Evolutionary conservation across 2,113 vertebrate species (phyloP).

Genomic region (Pholis gunnellus): DNA sequence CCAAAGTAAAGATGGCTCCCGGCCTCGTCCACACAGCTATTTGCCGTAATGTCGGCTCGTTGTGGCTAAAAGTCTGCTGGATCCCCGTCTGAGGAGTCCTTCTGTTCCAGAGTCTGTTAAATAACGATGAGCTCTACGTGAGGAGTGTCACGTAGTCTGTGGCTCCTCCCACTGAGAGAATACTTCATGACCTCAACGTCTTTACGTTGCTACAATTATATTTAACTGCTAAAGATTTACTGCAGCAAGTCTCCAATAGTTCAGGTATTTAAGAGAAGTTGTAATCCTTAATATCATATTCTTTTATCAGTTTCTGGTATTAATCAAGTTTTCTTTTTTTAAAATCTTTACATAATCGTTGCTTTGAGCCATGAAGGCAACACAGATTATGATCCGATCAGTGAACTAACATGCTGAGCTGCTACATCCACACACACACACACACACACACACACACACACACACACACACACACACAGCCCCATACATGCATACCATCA

Average conservation of each 20-base stretch:
- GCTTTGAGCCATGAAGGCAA: neutral
- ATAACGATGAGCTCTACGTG: constrained; percentile 43
- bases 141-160: constrained; percentile 42
- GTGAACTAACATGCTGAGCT: constrained; percentile 13
- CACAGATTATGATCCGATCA: neutral
- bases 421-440: too few species aligned
- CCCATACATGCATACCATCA: constrained; percentile 1
- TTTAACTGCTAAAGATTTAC: constrained; percentile 27
- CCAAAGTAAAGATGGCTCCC: neutral
- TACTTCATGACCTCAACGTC: constrained; percentile 33
- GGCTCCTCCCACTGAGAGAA: constrained; percentile 58
- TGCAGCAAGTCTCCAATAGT: neutral
- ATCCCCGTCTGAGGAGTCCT: too few species aligned
- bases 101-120: constrained; percentile 46
- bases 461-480: constrained; percentile 2
- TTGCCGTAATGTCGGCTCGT: neutral
- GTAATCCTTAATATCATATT: too few species aligned
- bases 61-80: neutral
- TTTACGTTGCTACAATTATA: neutral
- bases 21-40: neutral
- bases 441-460: neutral
- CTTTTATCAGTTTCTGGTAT: too few species aligned
- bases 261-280: neutral
- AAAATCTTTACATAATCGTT: neutral
- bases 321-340: neutral